Evolutionary conservation across 2,888 invertebrate genomes (phyloP).

Genomic region (Philereme vetulata): DNA sequence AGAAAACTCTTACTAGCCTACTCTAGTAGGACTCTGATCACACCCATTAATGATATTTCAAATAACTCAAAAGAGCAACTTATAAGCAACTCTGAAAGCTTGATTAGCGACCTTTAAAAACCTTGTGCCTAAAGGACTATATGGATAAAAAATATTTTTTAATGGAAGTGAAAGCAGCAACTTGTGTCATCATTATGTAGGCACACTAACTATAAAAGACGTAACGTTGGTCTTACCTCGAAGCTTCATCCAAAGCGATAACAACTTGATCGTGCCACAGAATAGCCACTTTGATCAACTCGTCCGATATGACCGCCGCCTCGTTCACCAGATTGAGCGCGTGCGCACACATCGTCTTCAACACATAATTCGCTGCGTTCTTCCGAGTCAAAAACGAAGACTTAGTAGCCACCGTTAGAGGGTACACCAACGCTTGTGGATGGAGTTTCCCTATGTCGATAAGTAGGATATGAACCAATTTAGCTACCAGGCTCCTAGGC

Average conservation of each 20-base stretch:
- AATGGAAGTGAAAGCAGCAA: too few species aligned
- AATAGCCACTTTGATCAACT: constrained; percentile 98
- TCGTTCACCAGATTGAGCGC: constrained; percentile 96
- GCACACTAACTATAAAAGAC: too few species aligned
- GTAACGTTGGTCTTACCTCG: constrained; percentile 81
- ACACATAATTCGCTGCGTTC: constrained; percentile 95
- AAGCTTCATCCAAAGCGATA: constrained; percentile 95
- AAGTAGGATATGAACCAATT: constrained; percentile 95
- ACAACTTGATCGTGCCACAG: constrained; percentile 98
- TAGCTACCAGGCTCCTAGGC: constrained; percentile 93
- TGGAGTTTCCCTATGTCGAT: constrained; percentile 98
- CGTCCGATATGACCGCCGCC: constrained; percentile 97
- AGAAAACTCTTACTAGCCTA: too few species aligned
- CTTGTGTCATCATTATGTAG: too few species aligned
- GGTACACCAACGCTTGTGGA: constrained; percentile 98
- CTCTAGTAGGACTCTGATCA: too few species aligned
- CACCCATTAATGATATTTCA: too few species aligned
- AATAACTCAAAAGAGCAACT: too few species aligned
- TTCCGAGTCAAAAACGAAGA: constrained; percentile 92
- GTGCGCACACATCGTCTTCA: constrained; percentile 97
- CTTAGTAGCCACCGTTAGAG: constrained; percentile 98
- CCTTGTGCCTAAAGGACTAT: too few species aligned
- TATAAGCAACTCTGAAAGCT: too few species aligned
- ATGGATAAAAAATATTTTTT: too few species aligned
- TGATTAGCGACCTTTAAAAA: too few species aligned